A percentile compares a stretch with the other conserved stretches of the same genome.
phyloP scores from a whole-genome alignment of 2,888 invertebrate species.

The Maniola hyperantus region DNA sequence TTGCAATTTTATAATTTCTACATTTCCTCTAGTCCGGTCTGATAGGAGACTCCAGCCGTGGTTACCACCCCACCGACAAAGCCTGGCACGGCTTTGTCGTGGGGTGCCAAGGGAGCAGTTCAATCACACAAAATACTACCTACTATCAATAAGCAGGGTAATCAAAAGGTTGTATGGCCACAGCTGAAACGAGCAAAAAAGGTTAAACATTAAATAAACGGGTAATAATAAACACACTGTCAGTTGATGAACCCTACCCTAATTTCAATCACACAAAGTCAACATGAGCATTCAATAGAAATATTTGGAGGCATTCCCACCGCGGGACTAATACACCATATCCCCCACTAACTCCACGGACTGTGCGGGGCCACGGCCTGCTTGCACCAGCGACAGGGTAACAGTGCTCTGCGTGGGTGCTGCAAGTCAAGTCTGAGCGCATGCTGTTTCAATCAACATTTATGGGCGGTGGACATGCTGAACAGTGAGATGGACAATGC shows the following conservation, averaged over 20 bases:
- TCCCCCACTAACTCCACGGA: conserved; percentile 45
- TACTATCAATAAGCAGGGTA: neutral
- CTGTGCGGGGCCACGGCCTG: conserved; percentile 30
- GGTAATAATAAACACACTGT: conserved; percentile 18
- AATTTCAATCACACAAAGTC: conserved; percentile 38
- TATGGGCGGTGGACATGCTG: no score
- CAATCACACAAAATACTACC: no score
- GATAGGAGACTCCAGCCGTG: no score
- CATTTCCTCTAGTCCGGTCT: no score
- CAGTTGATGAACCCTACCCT: conserved; percentile 31
- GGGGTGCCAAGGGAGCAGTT: no score
- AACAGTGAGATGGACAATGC: no score
- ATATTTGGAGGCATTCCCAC: conserved; percentile 41
- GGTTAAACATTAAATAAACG: conserved; percentile 2
- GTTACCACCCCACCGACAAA: no score
- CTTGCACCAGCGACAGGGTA: neutral
- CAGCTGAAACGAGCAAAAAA: conserved; percentile 31
- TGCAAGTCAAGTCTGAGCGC: no score
- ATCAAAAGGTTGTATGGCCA: conserved; percentile 40
- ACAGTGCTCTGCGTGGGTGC: neutral
- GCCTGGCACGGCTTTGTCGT: no score
- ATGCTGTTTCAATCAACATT: no score
- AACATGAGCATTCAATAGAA: conserved; percentile 34
- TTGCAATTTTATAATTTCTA: no score
- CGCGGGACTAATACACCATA: conserved; percentile 54